Percentiles rank a stretch among this genome's conserved stretches.
Conservation (phyloP, 2,888 invertebrate species). For the Orthonevra nobilis region DNA sequence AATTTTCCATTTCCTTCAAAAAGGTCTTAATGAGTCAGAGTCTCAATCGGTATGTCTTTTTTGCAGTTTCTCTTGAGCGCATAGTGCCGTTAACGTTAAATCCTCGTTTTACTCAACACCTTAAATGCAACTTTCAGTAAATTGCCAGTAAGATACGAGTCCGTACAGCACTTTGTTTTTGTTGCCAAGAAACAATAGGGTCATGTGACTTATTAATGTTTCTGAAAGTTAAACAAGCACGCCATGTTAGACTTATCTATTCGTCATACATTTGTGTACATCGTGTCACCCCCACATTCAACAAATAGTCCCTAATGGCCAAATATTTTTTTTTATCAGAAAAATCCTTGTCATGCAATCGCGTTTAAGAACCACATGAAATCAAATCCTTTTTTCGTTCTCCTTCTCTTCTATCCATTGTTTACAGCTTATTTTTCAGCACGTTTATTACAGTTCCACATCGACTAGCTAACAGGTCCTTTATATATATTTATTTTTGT, state of each 20-base stretch:
- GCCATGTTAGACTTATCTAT: slow-evolving; percentile 2
- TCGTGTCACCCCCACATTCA: not conserved
- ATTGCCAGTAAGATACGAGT: too few relatives aligned
- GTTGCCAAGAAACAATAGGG: too few relatives aligned
- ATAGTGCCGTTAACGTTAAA: too few relatives aligned
- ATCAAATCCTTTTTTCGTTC: too few relatives aligned
- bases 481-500: not conserved
- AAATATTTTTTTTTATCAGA: slow-evolving; percentile 15
- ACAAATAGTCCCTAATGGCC: slow-evolving; percentile 18
- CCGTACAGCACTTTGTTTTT: too few relatives aligned
- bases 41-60: too few relatives aligned
- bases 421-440: slow-evolving; percentile 19
- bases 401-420: too few relatives aligned
- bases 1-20: too few relatives aligned
- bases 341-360: slow-evolving; percentile 26
- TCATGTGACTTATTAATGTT: slow-evolving; percentile 12
- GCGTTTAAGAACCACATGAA: not conserved
- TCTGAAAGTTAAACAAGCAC: not conserved
- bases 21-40: too few relatives aligned
- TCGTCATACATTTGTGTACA: slow-evolving; percentile 7
- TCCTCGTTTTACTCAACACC: too few relatives aligned
- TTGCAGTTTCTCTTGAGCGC: too few relatives aligned
- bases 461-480: slow-evolving; percentile 18
- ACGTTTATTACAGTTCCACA: slow-evolving; percentile 18
- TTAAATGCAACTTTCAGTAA: too few relatives aligned